Conservation (phyloP, 2,888 invertebrate genomes). For the Eudasyphora cyanicolor region DNA sequence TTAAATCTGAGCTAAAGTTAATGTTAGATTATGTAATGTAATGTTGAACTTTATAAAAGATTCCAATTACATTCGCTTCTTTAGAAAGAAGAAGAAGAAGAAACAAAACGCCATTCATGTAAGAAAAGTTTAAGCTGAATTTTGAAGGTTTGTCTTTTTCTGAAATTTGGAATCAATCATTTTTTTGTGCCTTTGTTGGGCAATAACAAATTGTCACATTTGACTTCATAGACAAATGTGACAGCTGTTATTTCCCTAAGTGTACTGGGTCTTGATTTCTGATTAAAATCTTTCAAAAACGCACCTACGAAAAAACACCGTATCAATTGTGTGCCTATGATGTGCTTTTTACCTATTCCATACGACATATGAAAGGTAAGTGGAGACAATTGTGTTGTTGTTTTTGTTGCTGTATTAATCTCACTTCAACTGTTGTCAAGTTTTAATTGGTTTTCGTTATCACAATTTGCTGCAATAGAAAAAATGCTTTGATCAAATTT, state of each 20-base stretch:
- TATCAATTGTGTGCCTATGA: not conserved
- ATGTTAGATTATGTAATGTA: constrained; percentile 57
- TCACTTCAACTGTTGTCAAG: constrained; percentile 50
- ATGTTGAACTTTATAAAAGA: constrained; percentile 53
- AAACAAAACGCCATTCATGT: constrained; percentile 9
- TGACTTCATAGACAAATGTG: constrained; percentile 14
- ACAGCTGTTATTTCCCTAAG: not conserved
- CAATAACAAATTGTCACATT: no score
- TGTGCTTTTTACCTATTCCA: constrained; percentile 45
- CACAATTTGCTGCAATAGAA: not conserved
- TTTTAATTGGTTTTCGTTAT: constrained; percentile 62
- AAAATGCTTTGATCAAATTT: constrained; percentile 37
- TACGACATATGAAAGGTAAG: not conserved
- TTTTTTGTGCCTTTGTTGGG: no score
- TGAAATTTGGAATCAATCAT: constrained; percentile 54
- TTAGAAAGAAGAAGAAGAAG: no score
- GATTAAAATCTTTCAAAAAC: constrained; percentile 40
- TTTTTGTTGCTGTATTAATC: constrained; percentile 13
- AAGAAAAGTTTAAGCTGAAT: not conserved
- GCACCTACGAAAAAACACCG: not conserved
- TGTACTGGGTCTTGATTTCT: constrained; percentile 9
- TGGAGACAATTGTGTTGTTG: not conserved
- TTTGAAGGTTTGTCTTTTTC: constrained; percentile 2
- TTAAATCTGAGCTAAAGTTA: not conserved
- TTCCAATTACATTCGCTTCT: not conserved